phyloP scores from a whole-genome alignment of 2,888 invertebrate species.

The Drosophila eohydei region DNA sequence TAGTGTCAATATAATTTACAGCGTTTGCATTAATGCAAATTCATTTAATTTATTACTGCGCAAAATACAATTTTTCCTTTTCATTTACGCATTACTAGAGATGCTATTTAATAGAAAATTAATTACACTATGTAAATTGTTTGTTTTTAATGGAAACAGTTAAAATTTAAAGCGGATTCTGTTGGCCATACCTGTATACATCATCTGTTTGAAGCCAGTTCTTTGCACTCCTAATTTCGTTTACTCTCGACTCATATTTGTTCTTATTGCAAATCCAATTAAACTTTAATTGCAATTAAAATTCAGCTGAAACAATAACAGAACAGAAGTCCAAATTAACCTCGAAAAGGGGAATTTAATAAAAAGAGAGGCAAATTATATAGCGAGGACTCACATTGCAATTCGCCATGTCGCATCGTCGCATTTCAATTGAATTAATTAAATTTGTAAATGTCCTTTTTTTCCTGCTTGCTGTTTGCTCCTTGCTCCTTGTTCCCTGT shows the following conservation, averaged over 20 bases:
- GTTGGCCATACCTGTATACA: neutral
- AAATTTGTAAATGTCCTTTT: slow-evolving; percentile 62
- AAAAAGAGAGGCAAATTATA: slow-evolving; percentile 49
- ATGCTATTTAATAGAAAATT: slow-evolving; percentile 3
- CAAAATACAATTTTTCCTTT: slow-evolving; percentile 32
- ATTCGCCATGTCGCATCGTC: slow-evolving; percentile 33
- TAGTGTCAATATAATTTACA: slow-evolving; percentile 50
- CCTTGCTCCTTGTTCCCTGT: slow-evolving; percentile 6
- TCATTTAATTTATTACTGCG: slow-evolving; percentile 60
- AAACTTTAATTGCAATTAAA: slow-evolving; percentile 51
- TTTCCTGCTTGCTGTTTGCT: slow-evolving; percentile 8
- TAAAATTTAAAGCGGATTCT: neutral
- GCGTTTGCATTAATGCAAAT: slow-evolving; percentile 33
- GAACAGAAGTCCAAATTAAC: slow-evolving; percentile 23
- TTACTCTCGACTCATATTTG: neutral
- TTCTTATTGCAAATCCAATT: slow-evolving; percentile 34
- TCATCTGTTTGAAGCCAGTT: neutral
- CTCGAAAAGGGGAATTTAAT: slow-evolving; percentile 7
- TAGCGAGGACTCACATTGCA: slow-evolving; percentile 23
- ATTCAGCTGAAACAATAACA: slow-evolving; percentile 43
- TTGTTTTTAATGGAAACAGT: neutral
- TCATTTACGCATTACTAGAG: slow-evolving; percentile 1
- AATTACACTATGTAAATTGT: slow-evolving; percentile 12
- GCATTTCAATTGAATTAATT: slow-evolving; percentile 73
- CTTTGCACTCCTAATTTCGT: neutral